These are phyloP conservation scores for Heliothis subflexa DNA, from an alignment of 1,140 invertebrate genomes.

Conservation along the genomic window DNA sequence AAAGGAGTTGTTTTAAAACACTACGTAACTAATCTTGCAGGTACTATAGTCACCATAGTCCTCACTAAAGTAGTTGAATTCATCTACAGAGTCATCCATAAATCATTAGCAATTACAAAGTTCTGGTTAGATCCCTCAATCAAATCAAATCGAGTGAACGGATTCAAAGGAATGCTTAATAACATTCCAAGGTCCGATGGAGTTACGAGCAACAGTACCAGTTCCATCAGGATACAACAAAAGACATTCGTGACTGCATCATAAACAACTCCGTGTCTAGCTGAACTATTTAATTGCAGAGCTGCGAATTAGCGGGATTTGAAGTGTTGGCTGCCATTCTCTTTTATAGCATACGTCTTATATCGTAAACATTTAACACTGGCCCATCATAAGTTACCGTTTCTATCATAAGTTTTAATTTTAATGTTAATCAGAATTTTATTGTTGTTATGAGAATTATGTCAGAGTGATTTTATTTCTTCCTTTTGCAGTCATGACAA, in stretches of 20 bases:
- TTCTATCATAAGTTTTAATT: too few species aligned
- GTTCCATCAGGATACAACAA: conserved; percentile 43
- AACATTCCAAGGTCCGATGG: conserved; percentile 32
- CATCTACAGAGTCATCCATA: too few species aligned
- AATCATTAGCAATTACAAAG: neutral
- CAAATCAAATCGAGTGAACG: conserved; percentile 32
- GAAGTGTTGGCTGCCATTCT: conserved; percentile 34
- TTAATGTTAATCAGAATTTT: too few species aligned
- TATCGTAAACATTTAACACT: too few species aligned
- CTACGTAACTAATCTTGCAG: neutral
- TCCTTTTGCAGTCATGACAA: too few species aligned
- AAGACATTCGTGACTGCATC: conserved; percentile 44
- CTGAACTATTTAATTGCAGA: conserved; percentile 38
- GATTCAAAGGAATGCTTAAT: conserved; percentile 37
- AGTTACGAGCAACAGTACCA: conserved; percentile 23
- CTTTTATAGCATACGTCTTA: neutral
- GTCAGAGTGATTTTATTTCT: too few species aligned
- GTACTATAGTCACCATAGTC: too few species aligned
- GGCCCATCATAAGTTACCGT: too few species aligned
- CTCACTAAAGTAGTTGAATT: too few species aligned
- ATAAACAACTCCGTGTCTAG: conserved; percentile 33
- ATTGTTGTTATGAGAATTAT: too few species aligned
- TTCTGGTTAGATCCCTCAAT: neutral
- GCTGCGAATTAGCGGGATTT: conserved; percentile 30
- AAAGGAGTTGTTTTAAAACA: neutral